Base-by-base conservation (phyloP, 2,797 vertebrate species). In the Anguilla pacifica region DNA sequence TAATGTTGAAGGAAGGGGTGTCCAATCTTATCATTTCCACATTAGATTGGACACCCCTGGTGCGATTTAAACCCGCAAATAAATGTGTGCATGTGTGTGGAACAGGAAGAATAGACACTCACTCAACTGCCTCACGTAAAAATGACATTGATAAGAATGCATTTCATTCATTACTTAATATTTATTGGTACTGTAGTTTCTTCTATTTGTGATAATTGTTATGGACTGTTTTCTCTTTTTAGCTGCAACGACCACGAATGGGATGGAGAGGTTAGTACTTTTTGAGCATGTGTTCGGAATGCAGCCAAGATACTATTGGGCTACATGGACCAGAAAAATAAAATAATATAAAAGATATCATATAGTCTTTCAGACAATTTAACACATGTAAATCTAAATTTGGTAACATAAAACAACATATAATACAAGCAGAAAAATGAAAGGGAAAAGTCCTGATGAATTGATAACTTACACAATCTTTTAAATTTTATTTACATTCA, bases 401-500 rank as follows among this genome's bases (percentile, higher is more conserved):
- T 70, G 82, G 85, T 39, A 55, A 88, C n/a, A 85, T 86, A 86
- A 87, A 90, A 88, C 39, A 22, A 79, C 70, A 72, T 46, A 79
- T 79, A 46, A 79, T 79, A 89, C 53, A 89, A 87, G 70, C 85
- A 70, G 35, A n/a, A 72, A 82, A 28, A 3, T 74, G 84, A 91
- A 85, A 84, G 61, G 86, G 89, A 25, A n/a, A 88, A 89, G 86
- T 64, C 59, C 82, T 46, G 87, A 91, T 83, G 57, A 88, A 74
- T 19, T 84, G 39, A 49, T 70, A 53, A 82, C 79, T 86, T 82
- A 86, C 74, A 92, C 88, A 85, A 90, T 91, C 83, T 70, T 87
- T 85, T 86, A 89, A 70, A 74, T 89, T 90, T 86, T 91, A 91
- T 92, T 91, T 93, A 91, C 91, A 93, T 92, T 93, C 90, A 93